Evolutionary conservation across 2,797 vertebrate species (phyloP), one percentile per base, ranked within the genome.

Genomic region (Tangara arthus): DNA sequence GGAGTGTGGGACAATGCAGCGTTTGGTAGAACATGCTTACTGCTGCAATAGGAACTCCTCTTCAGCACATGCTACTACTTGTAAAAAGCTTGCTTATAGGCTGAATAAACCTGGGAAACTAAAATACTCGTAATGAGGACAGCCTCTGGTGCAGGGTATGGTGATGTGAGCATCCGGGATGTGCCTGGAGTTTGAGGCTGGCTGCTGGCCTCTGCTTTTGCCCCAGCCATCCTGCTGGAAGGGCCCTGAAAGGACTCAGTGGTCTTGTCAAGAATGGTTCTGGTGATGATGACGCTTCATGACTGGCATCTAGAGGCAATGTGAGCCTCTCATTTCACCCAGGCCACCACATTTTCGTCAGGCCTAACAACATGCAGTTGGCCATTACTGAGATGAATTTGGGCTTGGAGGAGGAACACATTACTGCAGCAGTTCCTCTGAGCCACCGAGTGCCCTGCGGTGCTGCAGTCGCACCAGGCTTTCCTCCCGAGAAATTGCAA

Each of bases 371-470:
- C 2, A 0, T 1, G 8, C 11, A 35, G 24, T 44, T 4, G 5
- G 39, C 50, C 23, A 22, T 55, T 87, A 15, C 11, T 46, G 57
- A 66, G 52, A 44, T 1, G 1, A 68, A 32, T 84, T 63, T 49
- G 35, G 41, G 23, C 41, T 57, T 34, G 32, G 47, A 78, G 52
- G 24, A n/a, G 34, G 61, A 92, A 7, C 1, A 44, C 11, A 3
- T 71, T 41, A 14, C 23, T 73, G 68, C 71, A 46, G 42, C 1
- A 12, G 44, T 63, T 87, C 17, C n/a, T 15, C 12, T 11, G 66
- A 64, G 64, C 32, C 24, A 28, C 32, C 0, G 0, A 20, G 23
- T 4, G 9, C 42, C 75, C 76, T 56, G 22, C 0, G 1, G 55
- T 2, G 3, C 59, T 37, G 56, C 4, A 2, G 66, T 50, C 0